phyloP scores from a whole-genome alignment of 2,888 invertebrate genomes.

The Neoascia interrupta region DNA sequence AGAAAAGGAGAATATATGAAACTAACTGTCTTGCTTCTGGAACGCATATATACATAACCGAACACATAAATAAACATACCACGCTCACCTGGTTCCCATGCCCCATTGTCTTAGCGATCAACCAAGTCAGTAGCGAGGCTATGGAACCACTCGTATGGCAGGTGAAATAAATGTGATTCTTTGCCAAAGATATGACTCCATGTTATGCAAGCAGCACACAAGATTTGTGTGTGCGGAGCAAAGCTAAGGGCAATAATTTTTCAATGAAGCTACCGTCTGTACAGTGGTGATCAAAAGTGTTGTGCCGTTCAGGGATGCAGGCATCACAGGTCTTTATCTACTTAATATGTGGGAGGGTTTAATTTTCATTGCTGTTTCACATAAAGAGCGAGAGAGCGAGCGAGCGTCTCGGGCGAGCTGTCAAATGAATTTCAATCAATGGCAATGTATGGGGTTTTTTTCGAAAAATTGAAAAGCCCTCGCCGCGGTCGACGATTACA shows the following conservation, averaged over 20 bases:
- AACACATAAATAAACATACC: slow-evolving; percentile 50
- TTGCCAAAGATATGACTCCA: slow-evolving; percentile 49
- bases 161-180: slow-evolving; percentile 61
- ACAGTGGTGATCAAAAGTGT: slow-evolving; percentile 16
- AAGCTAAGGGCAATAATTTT: slow-evolving; percentile 42
- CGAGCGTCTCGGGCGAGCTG: too few species aligned
- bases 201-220: slow-evolving; percentile 50
- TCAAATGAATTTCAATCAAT: too few species aligned
- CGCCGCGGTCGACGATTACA: too few species aligned
- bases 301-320: too few species aligned
- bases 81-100: slow-evolving; percentile 63
- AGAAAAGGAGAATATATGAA: background rate
- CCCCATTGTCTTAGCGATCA: slow-evolving; percentile 47
- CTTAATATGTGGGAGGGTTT: too few species aligned
- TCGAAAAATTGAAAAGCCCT: too few species aligned
- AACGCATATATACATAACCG: background rate
- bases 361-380: too few species aligned
- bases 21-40: slow-evolving; percentile 39
- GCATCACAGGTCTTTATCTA: too few species aligned
- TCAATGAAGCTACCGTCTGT: background rate
- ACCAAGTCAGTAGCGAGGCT: slow-evolving; percentile 23
- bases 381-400: too few species aligned
- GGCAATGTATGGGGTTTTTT: too few species aligned
- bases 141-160: slow-evolving; percentile 32
- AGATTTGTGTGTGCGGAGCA: slow-evolving; percentile 35